phyloP scores from a whole-genome alignment of 2,797 vertebrate species.

The Myoxocephalus aenaeus region DNA sequence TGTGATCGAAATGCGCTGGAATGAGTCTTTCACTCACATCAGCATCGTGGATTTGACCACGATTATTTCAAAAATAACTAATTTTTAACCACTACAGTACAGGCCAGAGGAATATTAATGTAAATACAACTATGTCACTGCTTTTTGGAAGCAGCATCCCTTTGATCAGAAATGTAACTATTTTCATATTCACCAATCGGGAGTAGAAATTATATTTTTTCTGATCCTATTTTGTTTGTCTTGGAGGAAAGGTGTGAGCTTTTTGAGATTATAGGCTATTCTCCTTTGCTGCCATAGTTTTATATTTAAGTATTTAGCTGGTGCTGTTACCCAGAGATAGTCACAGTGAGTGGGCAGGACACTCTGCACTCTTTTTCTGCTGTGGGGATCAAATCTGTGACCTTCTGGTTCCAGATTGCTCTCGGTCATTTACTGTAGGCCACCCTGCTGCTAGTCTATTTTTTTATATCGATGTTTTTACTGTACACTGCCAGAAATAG shows the following conservation, averaged over 20 bases:
- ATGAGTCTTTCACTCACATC: conserved; percentile 40
- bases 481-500: conserved; percentile 44
- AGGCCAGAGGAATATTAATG: conserved; percentile 62
- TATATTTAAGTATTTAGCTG: conserved; percentile 53
- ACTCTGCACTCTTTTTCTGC: conserved; percentile 54
- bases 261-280: conserved; percentile 48
- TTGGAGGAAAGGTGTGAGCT: conserved; percentile 61
- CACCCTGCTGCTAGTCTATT: conserved; percentile 69
- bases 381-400: conserved; percentile 63
- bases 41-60: conserved; percentile 36
- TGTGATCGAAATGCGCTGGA: conserved; percentile 52
- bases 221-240: conserved; percentile 52
- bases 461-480: conserved; percentile 52
- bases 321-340: conserved; percentile 55
- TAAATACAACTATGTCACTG: conserved; percentile 70
- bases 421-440: conserved; percentile 50
- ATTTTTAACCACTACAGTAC: conserved; percentile 33
- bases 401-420: conserved; percentile 49
- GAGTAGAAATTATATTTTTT: conserved; percentile 42
- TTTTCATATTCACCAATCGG: conserved; percentile 67
- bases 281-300: conserved; percentile 58
- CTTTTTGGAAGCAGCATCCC: conserved; percentile 54
- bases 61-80: conserved; percentile 30
- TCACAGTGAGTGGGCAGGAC: conserved; percentile 29
- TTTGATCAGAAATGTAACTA: conserved; percentile 66